A percentile compares a stretch with the other conserved stretches of the same genome.
Evolutionary conservation across 2,113 vertebrate genomes (phyloP).

Genomic region (Oreochromis niloticus): DNA sequence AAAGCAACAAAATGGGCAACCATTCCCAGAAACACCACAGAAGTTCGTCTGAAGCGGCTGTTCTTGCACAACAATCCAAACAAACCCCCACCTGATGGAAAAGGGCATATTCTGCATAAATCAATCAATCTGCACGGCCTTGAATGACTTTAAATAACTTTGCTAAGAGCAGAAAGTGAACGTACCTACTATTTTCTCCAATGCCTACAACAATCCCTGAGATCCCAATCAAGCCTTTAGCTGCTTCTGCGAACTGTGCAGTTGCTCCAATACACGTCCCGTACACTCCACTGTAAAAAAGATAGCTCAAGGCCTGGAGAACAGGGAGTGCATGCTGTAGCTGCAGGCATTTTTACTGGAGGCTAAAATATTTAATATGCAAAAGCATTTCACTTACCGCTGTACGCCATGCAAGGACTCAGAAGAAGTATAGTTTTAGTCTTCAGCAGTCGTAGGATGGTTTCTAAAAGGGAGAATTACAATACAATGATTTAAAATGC

Average conservation of each 20-base stretch:
- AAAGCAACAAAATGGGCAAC: slow-evolving; percentile 90
- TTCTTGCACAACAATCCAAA: slow-evolving; percentile 92
- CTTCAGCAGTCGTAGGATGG: slow-evolving; percentile 79
- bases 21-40: slow-evolving; percentile 89
- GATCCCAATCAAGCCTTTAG: slow-evolving; percentile 92
- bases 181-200: slow-evolving; percentile 92
- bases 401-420: slow-evolving; percentile 90
- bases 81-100: slow-evolving; percentile 81
- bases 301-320: slow-evolving; percentile 86
- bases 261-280: slow-evolving; percentile 93
- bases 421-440: slow-evolving; percentile 87
- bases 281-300: slow-evolving; percentile 95
- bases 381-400: slow-evolving; percentile 74
- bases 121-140: neutral
- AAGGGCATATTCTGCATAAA: neutral
- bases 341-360: neutral
- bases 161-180: neutral
- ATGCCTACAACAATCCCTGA: slow-evolving; percentile 92
- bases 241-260: slow-evolving; percentile 79
- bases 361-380: neutral
- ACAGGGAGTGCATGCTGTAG: neutral
- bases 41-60: slow-evolving; percentile 84
- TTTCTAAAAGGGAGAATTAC: slow-evolving; percentile 71
- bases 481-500: neutral
- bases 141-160: neutral